Evolutionary conservation across 64 coral and sea anemone species (phyloP), one percentile per base, ranked within the genome.

Genomic region (Exaiptasia diaphana): DNA sequence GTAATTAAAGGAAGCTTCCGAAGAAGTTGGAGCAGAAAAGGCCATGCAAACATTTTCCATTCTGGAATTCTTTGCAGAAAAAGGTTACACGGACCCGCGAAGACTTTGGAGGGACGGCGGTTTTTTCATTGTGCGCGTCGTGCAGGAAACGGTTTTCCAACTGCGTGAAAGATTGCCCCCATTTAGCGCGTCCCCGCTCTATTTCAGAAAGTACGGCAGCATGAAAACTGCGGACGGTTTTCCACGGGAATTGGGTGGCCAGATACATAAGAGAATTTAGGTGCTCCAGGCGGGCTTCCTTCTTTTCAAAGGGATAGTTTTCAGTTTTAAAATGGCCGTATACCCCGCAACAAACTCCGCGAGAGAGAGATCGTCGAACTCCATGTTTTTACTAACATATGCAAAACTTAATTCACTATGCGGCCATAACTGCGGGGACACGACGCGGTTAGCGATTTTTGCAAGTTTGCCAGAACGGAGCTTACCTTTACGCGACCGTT

Each of bases 251-350:
- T 1, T 11, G n/a, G 8, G n/a, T 38, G 15, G 75, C 50, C 31
- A 78, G 31, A 41, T 78, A 78, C 29, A 78, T 78, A 7, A 78
- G 37, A 18, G 44, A 48, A 17, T 48, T 48, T 26, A 74, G 29
- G 21, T 74, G 70, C 41, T 74, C 43, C 24, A 74, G 42, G 1
- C 70, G 18, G 5, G 70, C 70, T 24, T 0, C 27, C 24, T 8
- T 5, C 15, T 74, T 24, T 14, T 1, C 49, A 27, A 13, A 49
- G n/a, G 22, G n/a, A 74, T 39, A 4, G 21, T 50, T 7, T 38
- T n/a, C 23, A 50, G 70, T 2, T 2, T 27, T 27, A 74, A 28
- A 15, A 74, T 74, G 0, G 70, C 21, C 20, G 70, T 44, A 12
- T 74, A 74, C 39, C 43, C 70, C 17, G 44, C 44, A 8, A 48